Evolutionary conservation across 2,113 vertebrate genomes (phyloP).

Genomic region (Heliornis fulica): DNA sequence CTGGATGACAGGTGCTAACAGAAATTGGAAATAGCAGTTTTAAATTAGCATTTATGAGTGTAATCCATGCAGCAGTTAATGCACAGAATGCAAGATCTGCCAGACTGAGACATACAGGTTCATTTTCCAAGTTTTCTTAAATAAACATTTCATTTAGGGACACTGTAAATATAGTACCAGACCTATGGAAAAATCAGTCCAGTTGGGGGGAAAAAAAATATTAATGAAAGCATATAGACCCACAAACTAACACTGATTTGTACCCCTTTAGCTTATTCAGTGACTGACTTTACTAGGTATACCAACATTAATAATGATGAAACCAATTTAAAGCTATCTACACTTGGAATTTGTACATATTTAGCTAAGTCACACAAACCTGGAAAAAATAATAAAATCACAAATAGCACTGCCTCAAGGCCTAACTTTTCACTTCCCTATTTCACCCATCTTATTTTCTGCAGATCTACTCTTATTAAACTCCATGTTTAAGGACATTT

Average conservation of each 20-base stretch:
- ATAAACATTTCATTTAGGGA: not conserved
- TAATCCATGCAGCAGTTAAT: not conserved
- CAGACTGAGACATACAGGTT: not conserved
- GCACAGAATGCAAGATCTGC: too few species aligned
- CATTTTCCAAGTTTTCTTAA: not conserved
- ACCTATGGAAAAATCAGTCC: not conserved
- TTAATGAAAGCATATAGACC: fast-evolving
- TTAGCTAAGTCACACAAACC: not conserved
- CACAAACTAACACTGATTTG: not conserved
- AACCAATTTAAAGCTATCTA: not conserved
- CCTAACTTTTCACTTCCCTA: not conserved
- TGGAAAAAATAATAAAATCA: not conserved
- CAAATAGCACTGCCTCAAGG: not conserved
- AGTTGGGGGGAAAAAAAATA: not conserved
- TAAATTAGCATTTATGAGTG: not conserved
- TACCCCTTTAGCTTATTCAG: not conserved
- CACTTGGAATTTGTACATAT: not conserved
- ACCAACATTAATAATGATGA: not conserved
- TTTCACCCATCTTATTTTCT: not conserved
- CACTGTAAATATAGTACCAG: not conserved
- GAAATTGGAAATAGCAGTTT: not conserved
- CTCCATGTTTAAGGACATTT: not conserved
- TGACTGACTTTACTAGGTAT: not conserved
- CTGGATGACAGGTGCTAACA: not conserved
- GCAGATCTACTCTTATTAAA: not conserved